Percentiles rank a stretch among this genome's conserved stretches.
Conservation (phyloP, 2,888 invertebrate species). For the Willowsia nigromaculata region DNA sequence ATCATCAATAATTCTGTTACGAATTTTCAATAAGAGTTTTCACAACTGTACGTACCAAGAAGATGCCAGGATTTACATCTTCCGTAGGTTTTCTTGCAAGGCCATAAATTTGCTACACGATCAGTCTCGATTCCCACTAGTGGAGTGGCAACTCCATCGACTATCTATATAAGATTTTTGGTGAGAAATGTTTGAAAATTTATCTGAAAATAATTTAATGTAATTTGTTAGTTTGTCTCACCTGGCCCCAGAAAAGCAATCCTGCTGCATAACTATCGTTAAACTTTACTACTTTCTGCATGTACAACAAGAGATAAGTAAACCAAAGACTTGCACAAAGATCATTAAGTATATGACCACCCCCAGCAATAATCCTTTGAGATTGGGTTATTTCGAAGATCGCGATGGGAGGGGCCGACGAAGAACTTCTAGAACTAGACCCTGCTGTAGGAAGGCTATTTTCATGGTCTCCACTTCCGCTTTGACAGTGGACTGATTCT, state of each 20-base stretch:
- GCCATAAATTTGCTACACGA: slow-evolving; percentile 85
- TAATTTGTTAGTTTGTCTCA: slow-evolving; percentile 69
- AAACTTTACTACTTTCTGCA: slow-evolving; percentile 84
- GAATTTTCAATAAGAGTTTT: too few species aligned
- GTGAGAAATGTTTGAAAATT: too few species aligned
- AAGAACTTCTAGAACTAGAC: not conserved
- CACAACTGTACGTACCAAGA: slow-evolving; percentile 86
- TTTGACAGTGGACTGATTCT: not conserved
- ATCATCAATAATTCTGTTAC: not conserved
- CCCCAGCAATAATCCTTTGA: slow-evolving; percentile 57
- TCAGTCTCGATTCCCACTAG: slow-evolving; percentile 93
- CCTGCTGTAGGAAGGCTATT: not conserved
- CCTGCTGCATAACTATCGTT: slow-evolving; percentile 82
- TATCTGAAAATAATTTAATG: too few species aligned
- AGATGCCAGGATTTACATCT: slow-evolving; percentile 94
- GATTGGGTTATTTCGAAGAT: slow-evolving; percentile 15
- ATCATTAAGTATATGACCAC: slow-evolving; percentile 89
- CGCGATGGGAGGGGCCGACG: not conserved
- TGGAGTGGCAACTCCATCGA: slow-evolving; percentile 92
- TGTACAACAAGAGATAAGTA: slow-evolving; percentile 92
- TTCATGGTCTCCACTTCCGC: not conserved
- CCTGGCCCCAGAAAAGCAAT: slow-evolving; percentile 88
- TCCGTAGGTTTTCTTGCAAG: slow-evolving; percentile 85
- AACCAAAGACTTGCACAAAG: slow-evolving; percentile 97
- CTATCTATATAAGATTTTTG: slow-evolving; percentile 86